Base-by-base conservation (phyloP, 2,113 vertebrate genomes). In the Grallaria varia region DNA sequence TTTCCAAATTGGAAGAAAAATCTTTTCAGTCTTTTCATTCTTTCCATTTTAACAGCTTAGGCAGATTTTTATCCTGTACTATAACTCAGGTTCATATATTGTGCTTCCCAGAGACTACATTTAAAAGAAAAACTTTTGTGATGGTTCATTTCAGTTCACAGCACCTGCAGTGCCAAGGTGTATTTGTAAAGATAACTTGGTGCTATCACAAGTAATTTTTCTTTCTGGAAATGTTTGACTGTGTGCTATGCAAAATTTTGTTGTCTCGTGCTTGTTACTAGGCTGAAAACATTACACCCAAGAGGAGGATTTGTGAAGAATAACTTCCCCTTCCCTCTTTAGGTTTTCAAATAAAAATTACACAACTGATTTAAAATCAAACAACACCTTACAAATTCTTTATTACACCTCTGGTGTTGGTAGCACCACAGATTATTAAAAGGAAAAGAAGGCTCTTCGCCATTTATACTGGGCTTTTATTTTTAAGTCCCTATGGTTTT, bases 41-140 rank as follows among this genome's bases (percentile, higher is more conserved):
- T 96, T 97, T 97, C 95, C 90, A 82, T 94, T 94, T 92, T 78
- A 93, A 79, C 87, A 89, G 76, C 58, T 78, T 67, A 82, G 78
- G 59, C 94, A 49, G 85, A 94, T 95, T 93, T 90, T 95, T 86
- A n/a, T 55, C 84, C 68, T 90, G 52, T 31, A 0, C 53, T 73
- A 53, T 30, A 92, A 86, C 72, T 95, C 78, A 50, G 73, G 64
- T 45, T 79, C 42, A 20, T 85, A 76, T 50, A 53, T 40, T 82
- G 58, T 66, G 49, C 44, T 95, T 87, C 72, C 21, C 37, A 39
- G 93, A 77, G 74, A 35, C 44, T 87, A 17, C 58, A 75, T 64
- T 72, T 47, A 24, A 85, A 81, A 89, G 53, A 88, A 64, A 90
- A 92, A 15, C 50, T 72, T 77, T 64, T 58, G 35, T 71, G 68